phyloP scores from a whole-genome alignment of 2,113 vertebrate species.

The Callocephalon fimbriatum region DNA sequence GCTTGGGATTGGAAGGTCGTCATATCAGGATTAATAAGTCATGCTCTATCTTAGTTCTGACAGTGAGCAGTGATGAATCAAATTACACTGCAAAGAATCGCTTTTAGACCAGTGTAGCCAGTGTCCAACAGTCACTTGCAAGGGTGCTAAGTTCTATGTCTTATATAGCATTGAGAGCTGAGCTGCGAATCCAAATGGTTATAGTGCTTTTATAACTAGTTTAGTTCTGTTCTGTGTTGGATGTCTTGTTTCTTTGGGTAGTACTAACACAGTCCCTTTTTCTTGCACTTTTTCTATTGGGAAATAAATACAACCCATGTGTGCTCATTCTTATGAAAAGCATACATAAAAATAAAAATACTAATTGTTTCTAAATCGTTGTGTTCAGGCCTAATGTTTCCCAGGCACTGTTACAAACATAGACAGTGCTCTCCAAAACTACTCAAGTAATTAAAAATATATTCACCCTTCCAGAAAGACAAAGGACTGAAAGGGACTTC shows the following conservation, averaged over 20 bases:
- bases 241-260: not conserved
- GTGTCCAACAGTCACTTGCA: not conserved
- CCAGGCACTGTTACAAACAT: not conserved
- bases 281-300: not conserved
- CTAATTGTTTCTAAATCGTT: not conserved
- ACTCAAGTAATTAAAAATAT: not conserved
- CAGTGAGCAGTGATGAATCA: not conserved
- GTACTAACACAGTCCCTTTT: not conserved
- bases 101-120: not conserved
- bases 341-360: not conserved
- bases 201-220: not conserved
- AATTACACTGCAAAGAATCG: not conserved
- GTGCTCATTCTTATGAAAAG: constrained; percentile 6
- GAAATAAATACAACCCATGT: constrained; percentile 27
- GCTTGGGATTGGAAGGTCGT: not conserved
- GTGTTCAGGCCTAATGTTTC: not conserved
- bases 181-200: not conserved
- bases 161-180: not conserved
- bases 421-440: not conserved
- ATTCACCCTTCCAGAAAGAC: not conserved
- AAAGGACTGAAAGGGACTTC: not conserved
- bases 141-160: not conserved
- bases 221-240: not conserved
- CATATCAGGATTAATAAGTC: not conserved
- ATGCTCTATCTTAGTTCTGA: not conserved